Evolutionary conservation across 2,888 invertebrate genomes (phyloP), one percentile per base, ranked within the genome.

Genomic region (Epiblema foenella): DNA sequence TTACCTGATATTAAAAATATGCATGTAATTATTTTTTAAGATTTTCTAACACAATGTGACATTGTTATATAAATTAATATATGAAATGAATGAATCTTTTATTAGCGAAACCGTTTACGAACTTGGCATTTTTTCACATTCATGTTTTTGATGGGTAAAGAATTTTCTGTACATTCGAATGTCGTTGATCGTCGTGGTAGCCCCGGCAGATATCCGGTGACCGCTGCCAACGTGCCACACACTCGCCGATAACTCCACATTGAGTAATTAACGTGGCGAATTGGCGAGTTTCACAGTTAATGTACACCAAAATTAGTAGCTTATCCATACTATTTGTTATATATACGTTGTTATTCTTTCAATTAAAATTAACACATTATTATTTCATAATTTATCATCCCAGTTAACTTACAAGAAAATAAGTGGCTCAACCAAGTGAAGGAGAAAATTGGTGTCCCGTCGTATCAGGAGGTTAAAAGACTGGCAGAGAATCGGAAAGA

Each of bases 201-300:
- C 18, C 39, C 24, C 63, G 51, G 51, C 57, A 57, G 63, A 64
- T 58, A 57, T 69, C 69, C 69, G 69, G 69, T n/a, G 49, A 29
- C 57, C 11, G 57, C 69, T 64, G 63, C 63, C 63, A 49, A 49
- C 29, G 29, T 49, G 10, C 20, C 57, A 39, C 58, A 60, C 42
- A 57, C 24, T 54, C n/a, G 37, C 49, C 24, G 63, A 64, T 69
- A 62, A 60, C 60, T 49, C 60, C 37, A 49, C 29, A 54, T 29
- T 68, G 63, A 46, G 5, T 63, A 63, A 69, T 63, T 69, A 57
- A 63, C 17, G 46, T 46, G 49, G 60, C 24, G n/a, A n/a, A 60
- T 49, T 60, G 46, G 29, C 29, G 46, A 29, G 29, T 20, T 59
- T 42, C 9, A 15, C 15, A 59, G 24, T n/a, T 24, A 59, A 24